Conservation (phyloP, 1,140 invertebrate species). For the Pachyrhynchus sulphureomaculatus region DNA sequence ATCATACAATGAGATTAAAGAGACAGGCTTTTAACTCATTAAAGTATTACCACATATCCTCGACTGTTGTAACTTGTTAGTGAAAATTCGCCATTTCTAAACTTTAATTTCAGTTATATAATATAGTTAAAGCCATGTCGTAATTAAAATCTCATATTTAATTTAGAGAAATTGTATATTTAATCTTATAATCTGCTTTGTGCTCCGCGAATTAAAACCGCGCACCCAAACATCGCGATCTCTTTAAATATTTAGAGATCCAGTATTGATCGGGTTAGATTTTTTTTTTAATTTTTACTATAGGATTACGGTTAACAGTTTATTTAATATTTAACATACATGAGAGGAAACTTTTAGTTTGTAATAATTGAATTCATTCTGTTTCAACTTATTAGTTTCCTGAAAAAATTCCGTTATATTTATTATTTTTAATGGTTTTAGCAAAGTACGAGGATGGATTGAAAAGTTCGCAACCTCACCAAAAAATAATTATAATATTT, state of each 20-base stretch:
- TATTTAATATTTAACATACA: background rate
- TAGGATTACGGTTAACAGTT: background rate
- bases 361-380: background rate
- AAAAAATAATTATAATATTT: no score
- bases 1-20: background rate
- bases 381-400: no score
- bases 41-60: background rate
- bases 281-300: conserved; percentile 6
- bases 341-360: background rate
- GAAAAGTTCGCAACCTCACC: no score
- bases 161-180: conserved; percentile 50
- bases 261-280: conserved; percentile 11
- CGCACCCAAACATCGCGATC: conserved; percentile 43
- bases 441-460: no score
- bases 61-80: conserved; percentile 1
- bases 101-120: conserved; percentile 46
- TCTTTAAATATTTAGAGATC: conserved; percentile 22
- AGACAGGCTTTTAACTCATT: background rate
- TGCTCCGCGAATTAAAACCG: conserved; percentile 48
- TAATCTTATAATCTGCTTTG: conserved; percentile 49
- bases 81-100: conserved; percentile 30
- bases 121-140: conserved; percentile 45
- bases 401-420: no score
- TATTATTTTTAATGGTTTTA: no score
- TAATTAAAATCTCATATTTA: conserved; percentile 51